Percentiles rank a stretch among this genome's conserved stretches.
phyloP scores from a whole-genome alignment of 2,888 invertebrate species.

The Thereva unica region DNA sequence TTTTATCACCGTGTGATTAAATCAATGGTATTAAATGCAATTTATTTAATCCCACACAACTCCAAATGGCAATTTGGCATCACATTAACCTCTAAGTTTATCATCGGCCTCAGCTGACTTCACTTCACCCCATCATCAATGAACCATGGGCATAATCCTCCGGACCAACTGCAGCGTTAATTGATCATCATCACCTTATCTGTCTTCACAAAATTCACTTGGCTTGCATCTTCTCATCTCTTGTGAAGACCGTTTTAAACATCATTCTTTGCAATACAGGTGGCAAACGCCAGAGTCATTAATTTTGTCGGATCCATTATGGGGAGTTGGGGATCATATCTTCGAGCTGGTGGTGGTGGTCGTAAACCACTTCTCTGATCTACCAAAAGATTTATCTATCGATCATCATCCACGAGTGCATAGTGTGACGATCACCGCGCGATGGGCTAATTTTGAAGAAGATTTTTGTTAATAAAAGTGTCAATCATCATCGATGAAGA shows the following conservation, averaged over 20 bases:
- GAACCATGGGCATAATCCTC: no score
- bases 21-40: no score
- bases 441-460: conserved; percentile 26
- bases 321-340: background rate
- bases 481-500: background rate
- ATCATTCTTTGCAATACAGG: conserved; percentile 21
- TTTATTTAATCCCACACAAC: no score
- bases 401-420: conserved; percentile 24
- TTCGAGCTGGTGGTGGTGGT: background rate
- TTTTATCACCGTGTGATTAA: no score
- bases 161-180: no score
- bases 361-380: conserved; percentile 13
- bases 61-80: no score
- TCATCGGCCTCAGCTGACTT: no score
- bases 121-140: no score
- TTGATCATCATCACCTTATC: conserved; percentile 16
- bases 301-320: conserved; percentile 19
- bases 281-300: conserved; percentile 23
- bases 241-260: conserved; percentile 10
- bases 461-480: conserved; percentile 26
- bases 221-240: background rate
- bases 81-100: no score
- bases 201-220: conserved; percentile 16
- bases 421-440: background rate
- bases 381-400: conserved; percentile 23